Evolutionary conservation across 2,888 invertebrate species (phyloP).

Genomic region (Leptura quadrifasciata): DNA sequence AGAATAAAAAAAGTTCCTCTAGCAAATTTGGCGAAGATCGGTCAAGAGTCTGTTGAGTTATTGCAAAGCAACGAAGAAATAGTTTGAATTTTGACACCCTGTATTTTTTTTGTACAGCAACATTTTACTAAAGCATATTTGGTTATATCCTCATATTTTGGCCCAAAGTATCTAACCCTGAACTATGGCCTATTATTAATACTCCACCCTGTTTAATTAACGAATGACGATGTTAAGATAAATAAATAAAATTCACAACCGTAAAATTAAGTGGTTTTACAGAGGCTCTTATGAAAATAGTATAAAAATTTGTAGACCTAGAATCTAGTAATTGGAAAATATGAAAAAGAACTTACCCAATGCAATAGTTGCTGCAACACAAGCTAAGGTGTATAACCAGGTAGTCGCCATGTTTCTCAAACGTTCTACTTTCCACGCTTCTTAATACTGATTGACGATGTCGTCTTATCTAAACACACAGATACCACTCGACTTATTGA

Average conservation of each 20-base stretch:
- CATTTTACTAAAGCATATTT: too few relatives aligned
- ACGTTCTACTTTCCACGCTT: background rate
- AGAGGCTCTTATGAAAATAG: background rate
- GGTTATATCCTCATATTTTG: too few relatives aligned
- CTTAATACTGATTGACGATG: slow-evolving; percentile 3
- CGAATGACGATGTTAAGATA: too few relatives aligned
- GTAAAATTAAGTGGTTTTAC: background rate
- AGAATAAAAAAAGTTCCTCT: too few relatives aligned
- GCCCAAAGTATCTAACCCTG: too few relatives aligned
- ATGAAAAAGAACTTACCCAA: slow-evolving; percentile 7
- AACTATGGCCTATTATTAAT: too few relatives aligned
- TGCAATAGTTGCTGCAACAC: background rate
- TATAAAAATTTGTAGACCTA: background rate
- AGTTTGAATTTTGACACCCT: too few relatives aligned
- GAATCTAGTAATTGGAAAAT: background rate
- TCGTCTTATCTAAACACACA: background rate
- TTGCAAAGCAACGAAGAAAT: too few relatives aligned
- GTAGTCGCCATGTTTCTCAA: background rate
- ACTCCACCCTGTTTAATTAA: too few relatives aligned
- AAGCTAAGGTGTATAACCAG: background rate
- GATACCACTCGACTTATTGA: slow-evolving; percentile 17
- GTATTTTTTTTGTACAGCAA: too few relatives aligned
- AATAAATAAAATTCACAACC: background rate
- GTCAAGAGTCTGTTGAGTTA: too few relatives aligned
- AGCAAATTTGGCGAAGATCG: too few relatives aligned